Conservation (phyloP, 2,888 invertebrate genomes). For the Trachelus stipa region DNA sequence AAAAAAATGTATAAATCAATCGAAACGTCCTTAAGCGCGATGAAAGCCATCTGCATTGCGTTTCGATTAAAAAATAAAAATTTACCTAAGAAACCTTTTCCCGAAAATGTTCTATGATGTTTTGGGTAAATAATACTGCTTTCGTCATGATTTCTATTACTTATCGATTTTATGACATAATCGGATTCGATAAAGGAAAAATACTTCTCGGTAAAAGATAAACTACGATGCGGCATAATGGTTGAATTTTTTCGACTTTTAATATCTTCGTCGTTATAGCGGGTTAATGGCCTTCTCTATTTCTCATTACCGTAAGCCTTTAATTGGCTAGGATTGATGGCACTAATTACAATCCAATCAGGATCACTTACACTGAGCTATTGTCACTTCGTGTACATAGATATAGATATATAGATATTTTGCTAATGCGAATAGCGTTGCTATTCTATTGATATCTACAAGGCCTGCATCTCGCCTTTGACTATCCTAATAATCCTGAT, state of each 20-base stretch:
- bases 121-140: not conserved
- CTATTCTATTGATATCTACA: not conserved
- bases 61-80: too few relatives aligned
- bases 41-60: not conserved
- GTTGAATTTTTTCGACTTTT: not conserved
- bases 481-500: not conserved
- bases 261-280: not conserved
- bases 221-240: not conserved
- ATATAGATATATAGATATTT: slow-evolving; percentile 4
- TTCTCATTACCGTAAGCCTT: slow-evolving; percentile 40
- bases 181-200: not conserved
- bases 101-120: not conserved
- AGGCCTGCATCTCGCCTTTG: not conserved
- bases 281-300: slow-evolving; percentile 31
- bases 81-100: not conserved
- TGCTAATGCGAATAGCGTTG: slow-evolving; percentile 12
- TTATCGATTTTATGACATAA: not conserved
- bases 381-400: slow-evolving; percentile 20
- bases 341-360: slow-evolving; percentile 46
- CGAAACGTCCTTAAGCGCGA: not conserved
- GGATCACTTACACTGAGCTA: slow-evolving; percentile 31
- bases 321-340: slow-evolving; percentile 40
- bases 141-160: not conserved
- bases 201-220: not conserved
- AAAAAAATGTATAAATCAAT: not conserved